phyloP scores from a whole-genome alignment of 2,113 vertebrate genomes.

The Boulengeromyrus knoepffleri region DNA sequence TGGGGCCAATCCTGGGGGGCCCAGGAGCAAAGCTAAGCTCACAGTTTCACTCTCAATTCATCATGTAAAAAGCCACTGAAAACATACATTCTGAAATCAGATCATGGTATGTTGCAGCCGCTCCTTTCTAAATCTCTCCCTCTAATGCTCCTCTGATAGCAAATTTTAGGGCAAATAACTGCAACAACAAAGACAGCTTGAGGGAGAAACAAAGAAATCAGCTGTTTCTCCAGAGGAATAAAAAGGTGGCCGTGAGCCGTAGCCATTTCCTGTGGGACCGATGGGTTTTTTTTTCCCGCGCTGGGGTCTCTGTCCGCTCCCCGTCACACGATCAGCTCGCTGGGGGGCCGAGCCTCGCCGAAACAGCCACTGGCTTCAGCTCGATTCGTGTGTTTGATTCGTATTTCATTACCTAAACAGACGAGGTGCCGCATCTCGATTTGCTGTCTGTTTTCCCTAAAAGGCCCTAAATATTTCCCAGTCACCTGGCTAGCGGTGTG shows the following conservation, averaged over 20 bases:
- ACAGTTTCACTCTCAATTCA: not conserved
- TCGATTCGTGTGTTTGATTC: not conserved
- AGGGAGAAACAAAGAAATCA: not conserved
- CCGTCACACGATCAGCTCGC: too few species aligned
- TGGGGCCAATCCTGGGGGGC: not conserved
- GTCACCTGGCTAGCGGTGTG: not conserved
- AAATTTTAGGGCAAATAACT: not conserved
- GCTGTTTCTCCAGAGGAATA: not conserved
- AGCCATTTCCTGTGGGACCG: not conserved
- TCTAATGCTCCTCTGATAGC: not conserved
- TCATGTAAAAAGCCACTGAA: not conserved
- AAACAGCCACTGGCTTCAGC: not conserved
- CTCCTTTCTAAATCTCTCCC: not conserved
- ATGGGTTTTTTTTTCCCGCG: not conserved
- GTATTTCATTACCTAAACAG: slow-evolving; percentile 13
- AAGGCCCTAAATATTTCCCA: not conserved
- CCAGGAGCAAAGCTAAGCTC: not conserved
- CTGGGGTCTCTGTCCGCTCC: not conserved
- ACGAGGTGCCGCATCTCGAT: not conserved
- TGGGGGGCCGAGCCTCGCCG: not conserved
- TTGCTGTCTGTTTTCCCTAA: not conserved
- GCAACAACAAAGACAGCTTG: not conserved
- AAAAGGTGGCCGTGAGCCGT: not conserved
- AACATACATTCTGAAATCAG: not conserved
- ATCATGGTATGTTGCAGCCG: not conserved